Evolutionary conservation across 1,140 invertebrate genomes (phyloP).

Genomic region (Zeugodacus cucurbitae): DNA sequence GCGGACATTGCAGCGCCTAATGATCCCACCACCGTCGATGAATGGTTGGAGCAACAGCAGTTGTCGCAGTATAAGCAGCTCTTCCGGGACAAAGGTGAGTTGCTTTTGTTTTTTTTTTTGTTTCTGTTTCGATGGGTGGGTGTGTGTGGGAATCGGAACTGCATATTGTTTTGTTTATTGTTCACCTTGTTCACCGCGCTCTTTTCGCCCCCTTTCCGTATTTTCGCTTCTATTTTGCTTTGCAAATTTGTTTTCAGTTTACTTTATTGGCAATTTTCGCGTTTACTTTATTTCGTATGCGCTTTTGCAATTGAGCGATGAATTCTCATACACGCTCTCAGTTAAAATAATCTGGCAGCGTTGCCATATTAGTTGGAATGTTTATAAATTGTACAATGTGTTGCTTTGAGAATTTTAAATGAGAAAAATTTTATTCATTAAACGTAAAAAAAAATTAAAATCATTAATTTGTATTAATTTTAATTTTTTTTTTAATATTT

Average conservation of each 20-base stretch:
- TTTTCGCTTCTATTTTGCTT: conserved; percentile 34
- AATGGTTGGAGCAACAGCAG: conserved; percentile 78
- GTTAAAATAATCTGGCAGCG: neutral
- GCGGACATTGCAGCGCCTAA: conserved; percentile 33
- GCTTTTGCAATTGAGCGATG: neutral
- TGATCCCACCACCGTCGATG: conserved; percentile 68
- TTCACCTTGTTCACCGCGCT: neutral
- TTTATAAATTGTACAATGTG: no score
- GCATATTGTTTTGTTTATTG: conserved; percentile 32
- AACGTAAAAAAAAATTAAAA: no score
- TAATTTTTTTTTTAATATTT: no score
- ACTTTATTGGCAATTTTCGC: neutral
- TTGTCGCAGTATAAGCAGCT: conserved; percentile 74
- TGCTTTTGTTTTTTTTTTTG: neutral
- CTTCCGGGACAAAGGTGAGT: conserved; percentile 78
- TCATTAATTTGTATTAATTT: no score
- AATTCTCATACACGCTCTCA: neutral
- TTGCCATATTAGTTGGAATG: neutral
- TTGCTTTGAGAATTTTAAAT: no score
- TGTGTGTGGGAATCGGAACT: neutral
- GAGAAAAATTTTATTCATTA: no score
- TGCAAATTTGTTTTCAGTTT: conserved; percentile 38
- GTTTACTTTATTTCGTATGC: neutral
- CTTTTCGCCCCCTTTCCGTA: neutral
- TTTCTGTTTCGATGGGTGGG: neutral